Conservation (phyloP, 2,797 vertebrate species). For the Pelochelys cantorii region DNA sequence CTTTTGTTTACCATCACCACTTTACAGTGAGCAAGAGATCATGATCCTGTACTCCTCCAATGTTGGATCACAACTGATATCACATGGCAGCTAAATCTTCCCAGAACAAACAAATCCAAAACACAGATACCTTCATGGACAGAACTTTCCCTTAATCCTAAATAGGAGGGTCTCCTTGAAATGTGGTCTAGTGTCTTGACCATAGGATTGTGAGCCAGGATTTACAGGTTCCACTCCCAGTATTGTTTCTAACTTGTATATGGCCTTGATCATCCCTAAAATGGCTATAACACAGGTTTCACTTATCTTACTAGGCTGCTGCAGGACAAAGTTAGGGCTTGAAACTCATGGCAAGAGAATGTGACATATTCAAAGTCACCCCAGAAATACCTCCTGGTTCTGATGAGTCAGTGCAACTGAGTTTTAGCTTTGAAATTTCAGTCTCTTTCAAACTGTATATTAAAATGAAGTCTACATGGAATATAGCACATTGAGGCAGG, state of each 20-base stretch:
- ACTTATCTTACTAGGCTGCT: background rate
- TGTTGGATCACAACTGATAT: background rate
- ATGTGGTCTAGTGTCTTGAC: background rate
- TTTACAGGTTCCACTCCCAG: background rate
- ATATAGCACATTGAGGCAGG: background rate
- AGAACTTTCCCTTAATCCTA: background rate
- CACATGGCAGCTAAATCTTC: background rate
- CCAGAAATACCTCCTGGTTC: background rate
- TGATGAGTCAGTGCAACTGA: background rate
- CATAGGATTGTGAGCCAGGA: rapidly evolving
- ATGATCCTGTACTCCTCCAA: background rate
- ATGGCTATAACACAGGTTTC: background rate
- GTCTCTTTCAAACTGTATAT: background rate
- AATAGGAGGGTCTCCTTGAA: background rate
- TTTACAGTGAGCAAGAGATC: background rate
- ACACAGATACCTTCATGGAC: background rate
- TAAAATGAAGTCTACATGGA: background rate
- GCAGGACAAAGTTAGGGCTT: background rate
- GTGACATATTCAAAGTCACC: background rate
- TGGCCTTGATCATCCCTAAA: background rate
- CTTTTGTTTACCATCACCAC: background rate
- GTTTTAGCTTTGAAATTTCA: background rate
- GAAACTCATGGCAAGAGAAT: background rate
- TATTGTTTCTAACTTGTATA: background rate
- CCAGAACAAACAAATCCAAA: background rate